phyloP scores from a whole-genome alignment of 2,113 vertebrate genomes.

The Trogon melanurus region DNA sequence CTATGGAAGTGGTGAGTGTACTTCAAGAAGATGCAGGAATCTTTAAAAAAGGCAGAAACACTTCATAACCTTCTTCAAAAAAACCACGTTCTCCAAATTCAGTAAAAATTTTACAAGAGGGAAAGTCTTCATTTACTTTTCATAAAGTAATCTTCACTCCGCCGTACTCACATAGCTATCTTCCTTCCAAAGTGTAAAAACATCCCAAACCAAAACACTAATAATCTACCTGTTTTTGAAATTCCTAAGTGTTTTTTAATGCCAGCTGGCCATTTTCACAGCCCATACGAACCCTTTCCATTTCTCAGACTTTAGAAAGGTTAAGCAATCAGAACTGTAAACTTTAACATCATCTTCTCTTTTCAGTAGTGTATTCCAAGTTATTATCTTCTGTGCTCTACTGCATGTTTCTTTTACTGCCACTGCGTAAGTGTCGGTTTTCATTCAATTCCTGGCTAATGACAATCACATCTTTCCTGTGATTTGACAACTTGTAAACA shows the following conservation, averaged over 20 bases:
- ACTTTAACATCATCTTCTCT: not conserved
- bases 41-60: not conserved
- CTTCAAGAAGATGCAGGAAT: not conserved
- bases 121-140: not conserved
- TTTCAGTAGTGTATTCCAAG: not conserved
- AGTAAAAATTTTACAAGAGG: not conserved
- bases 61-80: not conserved
- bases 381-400: not conserved
- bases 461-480: not conserved
- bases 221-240: not conserved
- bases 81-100: not conserved
- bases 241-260: not conserved
- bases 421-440: not conserved
- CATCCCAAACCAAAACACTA: not conserved
- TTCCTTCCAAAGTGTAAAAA: not conserved
- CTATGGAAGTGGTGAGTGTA: not conserved
- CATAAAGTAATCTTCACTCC: not conserved
- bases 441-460: not conserved
- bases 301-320: not conserved
- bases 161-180: not conserved
- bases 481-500: not conserved
- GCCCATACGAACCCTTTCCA: not conserved
- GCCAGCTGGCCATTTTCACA: fast-evolving
- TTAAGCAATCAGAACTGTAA: not conserved
- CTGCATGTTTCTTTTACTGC: not conserved